Evolutionary conservation across 2,797 vertebrate genomes (phyloP).

Genomic region (Acanthiza pusilla): DNA sequence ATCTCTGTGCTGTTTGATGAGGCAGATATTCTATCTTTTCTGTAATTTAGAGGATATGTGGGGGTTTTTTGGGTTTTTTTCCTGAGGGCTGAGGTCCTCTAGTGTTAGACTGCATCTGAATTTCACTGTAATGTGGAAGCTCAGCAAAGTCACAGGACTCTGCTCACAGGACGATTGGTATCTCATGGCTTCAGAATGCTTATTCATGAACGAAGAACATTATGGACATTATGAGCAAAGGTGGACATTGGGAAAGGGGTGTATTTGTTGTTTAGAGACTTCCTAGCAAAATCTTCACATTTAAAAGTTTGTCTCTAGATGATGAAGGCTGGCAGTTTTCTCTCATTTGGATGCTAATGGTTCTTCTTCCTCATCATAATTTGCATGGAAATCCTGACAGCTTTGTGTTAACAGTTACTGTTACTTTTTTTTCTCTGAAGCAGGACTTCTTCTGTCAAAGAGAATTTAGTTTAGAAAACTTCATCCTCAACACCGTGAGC

Average conservation of each 20-base stretch:
- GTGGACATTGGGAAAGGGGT: neutral
- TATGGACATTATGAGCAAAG: neutral
- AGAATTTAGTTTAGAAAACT: constrained; percentile 26
- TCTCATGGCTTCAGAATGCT: neutral
- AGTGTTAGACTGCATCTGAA: neutral
- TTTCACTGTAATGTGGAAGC: constrained; percentile 1
- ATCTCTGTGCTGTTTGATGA: constrained; percentile 22
- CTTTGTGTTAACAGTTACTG: neutral
- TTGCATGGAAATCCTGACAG: constrained; percentile 13
- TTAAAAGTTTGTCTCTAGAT: neutral
- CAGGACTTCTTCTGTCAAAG: constrained; percentile 3
- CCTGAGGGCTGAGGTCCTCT: constrained; percentile 5
- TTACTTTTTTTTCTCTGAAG: neutral
- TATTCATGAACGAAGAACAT: neutral
- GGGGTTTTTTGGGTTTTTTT: neutral
- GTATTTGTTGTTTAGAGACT: neutral
- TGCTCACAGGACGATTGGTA: neutral
- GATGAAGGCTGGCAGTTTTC: constrained; percentile 35
- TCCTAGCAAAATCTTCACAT: constrained; percentile 14
- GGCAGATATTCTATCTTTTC: neutral
- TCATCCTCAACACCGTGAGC: neutral
- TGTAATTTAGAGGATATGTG: constrained; percentile 17
- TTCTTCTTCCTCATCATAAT: neutral
- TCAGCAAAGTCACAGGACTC: neutral
- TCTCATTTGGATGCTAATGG: neutral